Percentiles rank a stretch among this genome's conserved stretches.
Conservation (phyloP, 2,888 invertebrate genomes). For the Aporophyla lueneburgensis region DNA sequence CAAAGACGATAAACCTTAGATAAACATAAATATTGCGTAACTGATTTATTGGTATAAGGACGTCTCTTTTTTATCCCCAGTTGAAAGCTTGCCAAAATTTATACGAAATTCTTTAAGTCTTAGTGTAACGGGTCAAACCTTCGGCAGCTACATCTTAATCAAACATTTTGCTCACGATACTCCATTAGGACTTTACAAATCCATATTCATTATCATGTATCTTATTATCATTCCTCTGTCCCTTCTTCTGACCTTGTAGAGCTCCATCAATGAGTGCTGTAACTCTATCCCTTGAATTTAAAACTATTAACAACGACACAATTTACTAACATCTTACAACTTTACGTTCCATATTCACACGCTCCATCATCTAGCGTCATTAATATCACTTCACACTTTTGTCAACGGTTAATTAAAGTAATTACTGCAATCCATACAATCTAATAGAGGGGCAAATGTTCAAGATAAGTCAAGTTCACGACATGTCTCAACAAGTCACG, state of each 20-base stretch:
- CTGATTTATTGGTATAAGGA: background rate
- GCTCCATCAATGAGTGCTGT: conserved; percentile 12
- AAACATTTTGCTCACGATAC: background rate
- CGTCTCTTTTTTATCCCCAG: background rate
- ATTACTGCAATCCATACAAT: conserved; percentile 82
- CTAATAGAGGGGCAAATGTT: conserved; percentile 80
- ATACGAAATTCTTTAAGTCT: background rate
- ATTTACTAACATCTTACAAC: conserved; percentile 30
- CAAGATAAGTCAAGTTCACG: conserved; percentile 86
- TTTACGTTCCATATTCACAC: conserved; percentile 69
- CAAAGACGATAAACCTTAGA: conserved; percentile 20
- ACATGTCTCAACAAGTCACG: conserved; percentile 86
- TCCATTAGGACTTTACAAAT: background rate
- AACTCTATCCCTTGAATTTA: conserved; percentile 33
- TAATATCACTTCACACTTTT: conserved; percentile 72
- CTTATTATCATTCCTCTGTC: background rate
- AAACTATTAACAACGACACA: conserved; percentile 38
- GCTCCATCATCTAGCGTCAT: conserved; percentile 68
- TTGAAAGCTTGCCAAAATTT: conserved; percentile 4
- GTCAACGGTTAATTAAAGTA: conserved; percentile 80
- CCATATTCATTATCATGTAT: background rate
- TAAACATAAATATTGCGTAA: conserved; percentile 33
- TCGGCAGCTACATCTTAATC: background rate
- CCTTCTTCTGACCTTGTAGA: background rate
- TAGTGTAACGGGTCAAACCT: background rate